These are phyloP conservation scores for Drosophila repletoides DNA, from an alignment of 1,140 invertebrate species.

Conservation along the genomic window DNA sequence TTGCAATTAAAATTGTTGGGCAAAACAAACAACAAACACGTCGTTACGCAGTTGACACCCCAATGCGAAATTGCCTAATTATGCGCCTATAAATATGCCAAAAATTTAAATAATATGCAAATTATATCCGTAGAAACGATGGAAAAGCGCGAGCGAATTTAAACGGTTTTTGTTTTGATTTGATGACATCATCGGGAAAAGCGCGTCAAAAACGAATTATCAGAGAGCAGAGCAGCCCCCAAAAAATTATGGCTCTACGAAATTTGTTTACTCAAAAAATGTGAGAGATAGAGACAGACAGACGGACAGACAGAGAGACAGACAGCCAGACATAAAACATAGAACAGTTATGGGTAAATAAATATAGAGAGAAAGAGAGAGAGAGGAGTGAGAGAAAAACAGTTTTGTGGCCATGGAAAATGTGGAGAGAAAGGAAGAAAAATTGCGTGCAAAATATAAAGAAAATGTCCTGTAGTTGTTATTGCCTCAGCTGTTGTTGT, in stretches of 20 bases:
- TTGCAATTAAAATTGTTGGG: conserved; percentile 12
- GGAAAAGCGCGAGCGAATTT: conserved; percentile 27
- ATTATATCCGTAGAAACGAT: conserved; percentile 46
- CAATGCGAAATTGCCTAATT: conserved; percentile 51
- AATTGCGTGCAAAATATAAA: conserved; percentile 48
- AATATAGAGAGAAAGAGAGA: background rate
- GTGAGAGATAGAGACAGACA: background rate
- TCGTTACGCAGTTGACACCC: background rate
- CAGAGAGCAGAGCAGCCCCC: conserved; percentile 8
- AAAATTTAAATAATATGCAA: conserved; percentile 76
- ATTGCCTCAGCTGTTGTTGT: conserved; percentile 6
- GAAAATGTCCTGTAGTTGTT: conserved; percentile 40
- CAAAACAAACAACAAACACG: conserved; percentile 39
- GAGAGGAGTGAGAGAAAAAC: conserved; percentile 12
- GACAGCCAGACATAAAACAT: background rate
- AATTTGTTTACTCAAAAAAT: conserved; percentile 56
- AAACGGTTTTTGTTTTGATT: conserved; percentile 71
- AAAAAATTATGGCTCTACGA: conserved; percentile 40
- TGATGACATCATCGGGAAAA: conserved; percentile 67
- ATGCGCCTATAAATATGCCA: conserved; percentile 65
- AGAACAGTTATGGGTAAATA: conserved; percentile 23
- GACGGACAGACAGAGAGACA: background rate
- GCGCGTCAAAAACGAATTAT: conserved; percentile 72
- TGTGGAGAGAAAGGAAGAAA: conserved; percentile 24
- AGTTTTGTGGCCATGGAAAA: conserved; percentile 25